Evolutionary conservation across 2,888 invertebrate species (phyloP).

Genomic region (Desoria tigrina): DNA sequence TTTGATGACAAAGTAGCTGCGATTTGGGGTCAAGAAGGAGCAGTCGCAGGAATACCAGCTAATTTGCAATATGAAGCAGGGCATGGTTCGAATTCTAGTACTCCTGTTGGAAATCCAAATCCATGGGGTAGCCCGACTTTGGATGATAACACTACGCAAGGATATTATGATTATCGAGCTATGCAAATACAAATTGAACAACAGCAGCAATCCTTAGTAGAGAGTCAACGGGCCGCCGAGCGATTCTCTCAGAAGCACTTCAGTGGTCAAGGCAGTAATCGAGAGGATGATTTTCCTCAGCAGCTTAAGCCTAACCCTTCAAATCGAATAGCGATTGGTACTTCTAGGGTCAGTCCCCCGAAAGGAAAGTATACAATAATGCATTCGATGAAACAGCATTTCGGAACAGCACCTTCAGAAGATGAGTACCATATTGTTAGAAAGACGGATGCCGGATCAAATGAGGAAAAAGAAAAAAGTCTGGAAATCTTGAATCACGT

Average conservation of each 20-base stretch:
- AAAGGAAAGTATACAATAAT: conserved; percentile 49
- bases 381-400: conserved; percentile 50
- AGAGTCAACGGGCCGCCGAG: conserved; percentile 6
- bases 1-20: conserved; percentile 53
- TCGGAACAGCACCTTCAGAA: conserved; percentile 47
- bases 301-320: conserved; percentile 8
- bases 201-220: conserved; percentile 8
- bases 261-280: conserved; percentile 4
- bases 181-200: conserved; percentile 19
- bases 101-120: conserved; percentile 33
- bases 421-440: conserved; percentile 47
- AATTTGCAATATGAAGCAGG: neutral
- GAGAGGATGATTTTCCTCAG: conserved; percentile 16
- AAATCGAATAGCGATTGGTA: conserved; percentile 20
- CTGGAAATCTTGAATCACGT: conserved; percentile 42
- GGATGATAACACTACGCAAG: conserved; percentile 15
- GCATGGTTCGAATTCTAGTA: conserved; percentile 25
- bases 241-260: conserved; percentile 7
- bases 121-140: conserved; percentile 42
- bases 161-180: conserved; percentile 9
- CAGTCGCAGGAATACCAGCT: conserved; percentile 17
- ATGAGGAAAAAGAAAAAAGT: conserved; percentile 38
- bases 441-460: conserved; percentile 28
- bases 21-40: conserved; percentile 49
- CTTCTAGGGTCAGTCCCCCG: conserved; percentile 26